Evolutionary conservation across 2,888 invertebrate species (phyloP).

Genomic region (Platycnemis pennipes): DNA sequence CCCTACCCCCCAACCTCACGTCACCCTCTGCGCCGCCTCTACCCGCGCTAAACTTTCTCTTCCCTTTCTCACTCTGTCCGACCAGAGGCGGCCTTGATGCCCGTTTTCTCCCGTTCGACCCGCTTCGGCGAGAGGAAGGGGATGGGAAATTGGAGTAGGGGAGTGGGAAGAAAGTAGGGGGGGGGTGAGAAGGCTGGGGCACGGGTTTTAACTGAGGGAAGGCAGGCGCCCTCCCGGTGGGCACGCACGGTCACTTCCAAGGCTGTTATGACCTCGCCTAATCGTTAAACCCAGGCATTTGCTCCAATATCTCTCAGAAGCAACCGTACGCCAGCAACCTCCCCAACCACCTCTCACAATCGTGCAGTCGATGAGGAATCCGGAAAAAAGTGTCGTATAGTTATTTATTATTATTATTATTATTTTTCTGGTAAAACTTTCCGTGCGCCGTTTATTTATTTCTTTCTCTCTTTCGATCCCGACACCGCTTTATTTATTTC

Average conservation of each 20-base stretch:
- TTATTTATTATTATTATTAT: background rate
- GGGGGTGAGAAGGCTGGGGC: background rate
- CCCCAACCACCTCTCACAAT: background rate
- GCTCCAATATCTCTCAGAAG: constrained; percentile 44
- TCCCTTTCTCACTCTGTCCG: constrained; percentile 22
- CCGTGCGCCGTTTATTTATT: background rate
- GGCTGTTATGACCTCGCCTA: constrained; percentile 65
- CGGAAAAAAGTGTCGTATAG: background rate
- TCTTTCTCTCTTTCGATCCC: background rate
- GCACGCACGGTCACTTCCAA: constrained; percentile 65
- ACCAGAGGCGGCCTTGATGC: constrained; percentile 45
- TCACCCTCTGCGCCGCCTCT: background rate
- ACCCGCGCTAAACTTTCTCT: constrained; percentile 6
- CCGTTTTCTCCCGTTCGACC: constrained; percentile 8
- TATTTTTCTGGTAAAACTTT: background rate
- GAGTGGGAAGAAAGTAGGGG: background rate
- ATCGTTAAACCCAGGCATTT: constrained; percentile 54
- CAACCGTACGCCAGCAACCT: background rate
- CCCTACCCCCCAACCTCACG: background rate
- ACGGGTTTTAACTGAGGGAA: background rate
- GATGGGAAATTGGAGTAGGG: background rate
- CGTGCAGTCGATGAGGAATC: background rate
- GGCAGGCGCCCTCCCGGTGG: constrained; percentile 34
- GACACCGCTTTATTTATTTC: background rate
- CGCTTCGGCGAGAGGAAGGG: background rate